phyloP scores from a whole-genome alignment of 1,140 invertebrate species.

The Tetragonula clypearis region DNA sequence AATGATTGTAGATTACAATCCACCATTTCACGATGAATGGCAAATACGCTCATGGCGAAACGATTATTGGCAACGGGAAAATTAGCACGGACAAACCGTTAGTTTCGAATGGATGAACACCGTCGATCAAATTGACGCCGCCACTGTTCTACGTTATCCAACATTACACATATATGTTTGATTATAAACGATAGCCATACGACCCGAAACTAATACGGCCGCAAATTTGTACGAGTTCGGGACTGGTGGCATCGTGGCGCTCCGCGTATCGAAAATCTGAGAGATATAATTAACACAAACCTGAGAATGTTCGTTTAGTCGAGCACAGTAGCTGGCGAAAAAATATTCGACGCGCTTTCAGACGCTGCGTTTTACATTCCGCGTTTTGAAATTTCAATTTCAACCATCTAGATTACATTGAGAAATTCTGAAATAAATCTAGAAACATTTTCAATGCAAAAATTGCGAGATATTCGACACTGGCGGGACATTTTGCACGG shows the following conservation, averaged over 20 bases:
- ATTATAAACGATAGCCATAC: slow-evolving; percentile 29
- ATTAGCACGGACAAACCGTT: slow-evolving; percentile 40
- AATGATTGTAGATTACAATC: background rate
- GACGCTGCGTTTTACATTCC: no score
- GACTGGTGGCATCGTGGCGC: background rate
- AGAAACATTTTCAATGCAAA: background rate
- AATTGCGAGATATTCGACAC: rapidly evolving
- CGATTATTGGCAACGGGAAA: slow-evolving; percentile 27
- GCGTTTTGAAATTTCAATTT: no score
- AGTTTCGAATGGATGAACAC: slow-evolving; percentile 41
- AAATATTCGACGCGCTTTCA: no score
- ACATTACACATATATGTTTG: background rate
- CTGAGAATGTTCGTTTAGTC: background rate
- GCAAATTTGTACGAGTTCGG: slow-evolving; percentile 49
- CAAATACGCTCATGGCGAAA: slow-evolving; percentile 12
- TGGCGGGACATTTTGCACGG: background rate
- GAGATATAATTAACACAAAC: slow-evolving; percentile 32
- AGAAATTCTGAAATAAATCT: background rate
- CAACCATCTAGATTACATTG: background rate
- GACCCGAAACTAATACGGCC: slow-evolving; percentile 43
- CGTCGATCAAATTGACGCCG: slow-evolving; percentile 34
- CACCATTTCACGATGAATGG: background rate
- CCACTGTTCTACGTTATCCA: slow-evolving; percentile 15
- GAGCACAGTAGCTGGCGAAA: no score
- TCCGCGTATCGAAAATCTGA: background rate